A percentile compares a stretch with the other conserved stretches of the same genome.
phyloP scores from a whole-genome alignment of 2,113 vertebrate species.

The Oostethus manadensis region DNA sequence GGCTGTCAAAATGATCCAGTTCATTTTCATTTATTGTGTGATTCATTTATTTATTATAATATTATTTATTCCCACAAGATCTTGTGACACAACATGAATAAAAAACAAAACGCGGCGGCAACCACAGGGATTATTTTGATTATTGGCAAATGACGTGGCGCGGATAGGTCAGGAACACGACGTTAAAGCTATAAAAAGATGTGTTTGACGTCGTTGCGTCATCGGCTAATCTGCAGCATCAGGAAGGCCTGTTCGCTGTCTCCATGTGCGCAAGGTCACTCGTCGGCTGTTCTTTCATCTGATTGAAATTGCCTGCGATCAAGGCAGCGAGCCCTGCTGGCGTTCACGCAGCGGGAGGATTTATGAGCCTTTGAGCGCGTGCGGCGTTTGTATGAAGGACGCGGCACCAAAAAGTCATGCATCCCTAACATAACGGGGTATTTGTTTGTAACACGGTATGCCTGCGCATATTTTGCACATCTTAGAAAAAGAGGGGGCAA shows the following conservation, averaged over 20 bases:
- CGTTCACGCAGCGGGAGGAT: slow-evolving; percentile 47
- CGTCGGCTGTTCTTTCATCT: slow-evolving; percentile 58
- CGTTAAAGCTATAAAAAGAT: slow-evolving; percentile 35
- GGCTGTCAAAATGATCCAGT: no score
- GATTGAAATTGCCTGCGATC: slow-evolving; percentile 65
- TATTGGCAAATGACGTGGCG: neutral
- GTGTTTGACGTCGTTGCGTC: slow-evolving; percentile 43
- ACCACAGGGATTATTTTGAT: neutral
- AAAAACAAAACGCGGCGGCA: neutral
- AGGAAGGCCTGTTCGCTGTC: slow-evolving; percentile 37
- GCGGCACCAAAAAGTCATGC: neutral
- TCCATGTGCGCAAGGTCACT: slow-evolving; percentile 59
- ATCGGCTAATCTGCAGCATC: slow-evolving; percentile 51
- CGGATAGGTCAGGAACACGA: slow-evolving; percentile 23
- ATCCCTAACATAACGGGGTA: slow-evolving; percentile 9
- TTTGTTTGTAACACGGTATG: slow-evolving; percentile 16
- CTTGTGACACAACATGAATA: no score
- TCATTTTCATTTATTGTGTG: no score
- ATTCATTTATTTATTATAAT: no score
- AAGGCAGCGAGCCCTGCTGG: slow-evolving; percentile 42
- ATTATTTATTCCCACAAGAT: no score
- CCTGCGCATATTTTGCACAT: slow-evolving; percentile 37
- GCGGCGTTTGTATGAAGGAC: slow-evolving; percentile 26
- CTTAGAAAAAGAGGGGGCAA: slow-evolving; percentile 8
- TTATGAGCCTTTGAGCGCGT: slow-evolving; percentile 44